Percentiles rank a stretch among this genome's conserved stretches.
Evolutionary conservation across 2,797 vertebrate genomes (phyloP).

Genomic region (Octomys mimax): DNA sequence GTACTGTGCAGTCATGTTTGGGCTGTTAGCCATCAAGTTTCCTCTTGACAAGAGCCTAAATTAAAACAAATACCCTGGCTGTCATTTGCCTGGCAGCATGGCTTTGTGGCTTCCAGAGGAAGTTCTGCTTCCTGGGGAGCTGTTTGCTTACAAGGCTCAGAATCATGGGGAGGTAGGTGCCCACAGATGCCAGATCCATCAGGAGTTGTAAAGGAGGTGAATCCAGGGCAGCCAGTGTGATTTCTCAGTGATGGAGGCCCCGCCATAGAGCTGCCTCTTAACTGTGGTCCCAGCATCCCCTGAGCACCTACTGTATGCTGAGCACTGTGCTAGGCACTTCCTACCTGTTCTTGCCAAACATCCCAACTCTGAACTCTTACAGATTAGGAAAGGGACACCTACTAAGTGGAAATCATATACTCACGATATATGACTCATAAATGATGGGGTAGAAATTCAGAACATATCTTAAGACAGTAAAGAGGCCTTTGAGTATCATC

Average conservation of each 20-base stretch:
- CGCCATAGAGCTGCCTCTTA: background rate
- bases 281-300: background rate
- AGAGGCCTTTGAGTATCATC: background rate
- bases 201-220: background rate
- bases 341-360: background rate
- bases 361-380: background rate
- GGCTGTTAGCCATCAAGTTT: slow-evolving; percentile 83
- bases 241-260: background rate
- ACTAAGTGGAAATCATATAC: background rate
- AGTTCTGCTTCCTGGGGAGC: slow-evolving; percentile 53
- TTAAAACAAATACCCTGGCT: slow-evolving; percentile 81
- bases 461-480: background rate
- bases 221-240: background rate
- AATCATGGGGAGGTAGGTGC: background rate
- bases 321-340: background rate
- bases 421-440: background rate
- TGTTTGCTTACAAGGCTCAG: slow-evolving; percentile 54
- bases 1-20: slow-evolving; percentile 78
- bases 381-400: background rate
- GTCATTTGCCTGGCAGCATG: slow-evolving; percentile 79
- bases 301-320: background rate
- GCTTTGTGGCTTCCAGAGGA: slow-evolving; percentile 65
- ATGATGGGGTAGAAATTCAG: background rate
- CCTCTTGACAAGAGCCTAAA: slow-evolving; percentile 78
- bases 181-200: background rate